Conservation (phyloP, 2,797 vertebrate species). For the Anas flavirostris region DNA sequence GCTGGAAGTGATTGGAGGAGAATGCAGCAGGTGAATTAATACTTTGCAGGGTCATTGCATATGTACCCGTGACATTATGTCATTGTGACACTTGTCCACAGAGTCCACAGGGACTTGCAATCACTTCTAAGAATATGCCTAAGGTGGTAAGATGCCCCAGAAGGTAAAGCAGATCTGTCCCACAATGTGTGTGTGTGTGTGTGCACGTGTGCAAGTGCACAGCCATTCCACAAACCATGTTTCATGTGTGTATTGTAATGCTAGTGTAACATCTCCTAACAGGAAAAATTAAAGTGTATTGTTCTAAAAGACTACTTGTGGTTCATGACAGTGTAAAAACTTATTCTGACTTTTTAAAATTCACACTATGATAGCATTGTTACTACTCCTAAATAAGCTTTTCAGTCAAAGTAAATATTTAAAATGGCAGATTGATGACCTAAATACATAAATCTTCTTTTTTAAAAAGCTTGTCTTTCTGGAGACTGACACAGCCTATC, state of each 20-base stretch:
- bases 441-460: not conserved
- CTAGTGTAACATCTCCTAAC: not conserved
- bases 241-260: not conserved
- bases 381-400: not conserved
- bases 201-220: accelerated
- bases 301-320: not conserved
- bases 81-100: not conserved
- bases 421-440: not conserved
- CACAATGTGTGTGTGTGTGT: not conserved
- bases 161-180: not conserved
- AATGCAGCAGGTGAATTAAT: conserved; percentile 46
- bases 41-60: not conserved
- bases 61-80: not conserved
- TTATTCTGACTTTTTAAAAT: not conserved
- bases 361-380: not conserved
- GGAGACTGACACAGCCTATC: not conserved
- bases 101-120: not conserved
- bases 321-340: not conserved
- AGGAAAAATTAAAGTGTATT: not conserved
- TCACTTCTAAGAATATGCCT: not conserved
- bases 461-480: not conserved
- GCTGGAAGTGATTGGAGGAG: conserved; percentile 20
- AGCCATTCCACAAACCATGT: not conserved
- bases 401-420: conserved; percentile 8
- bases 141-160: not conserved